A percentile compares a stretch with the other conserved stretches of the same genome.
These are phyloP conservation scores for Amiota minor DNA, from an alignment of 2,888 invertebrate genomes.

Conservation along the genomic window DNA sequence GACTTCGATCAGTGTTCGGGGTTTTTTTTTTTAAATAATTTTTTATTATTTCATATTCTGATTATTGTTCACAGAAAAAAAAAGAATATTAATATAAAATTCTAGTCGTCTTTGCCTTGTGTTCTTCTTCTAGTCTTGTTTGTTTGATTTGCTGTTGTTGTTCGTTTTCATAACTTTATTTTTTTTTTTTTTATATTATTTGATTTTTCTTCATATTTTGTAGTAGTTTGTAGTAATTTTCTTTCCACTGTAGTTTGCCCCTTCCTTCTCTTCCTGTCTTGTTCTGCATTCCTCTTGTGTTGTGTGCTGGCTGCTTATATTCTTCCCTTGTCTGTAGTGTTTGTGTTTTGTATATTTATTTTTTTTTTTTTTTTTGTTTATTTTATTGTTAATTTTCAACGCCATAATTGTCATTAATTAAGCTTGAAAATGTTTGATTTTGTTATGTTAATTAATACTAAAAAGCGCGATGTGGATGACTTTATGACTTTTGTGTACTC, in stretches of 20 bases:
- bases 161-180: background rate
- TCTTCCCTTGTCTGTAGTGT: constrained; percentile 36
- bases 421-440: constrained; percentile 58
- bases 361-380: constrained; percentile 2
- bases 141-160: background rate
- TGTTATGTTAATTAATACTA: constrained; percentile 54
- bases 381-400: constrained; percentile 31
- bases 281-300: background rate
- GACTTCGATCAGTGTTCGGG: constrained; percentile 54
- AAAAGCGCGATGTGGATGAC: constrained; percentile 32
- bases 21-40: no score
- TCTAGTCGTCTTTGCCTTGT: background rate
- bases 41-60: constrained; percentile 17
- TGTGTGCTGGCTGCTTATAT: background rate
- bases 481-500: background rate
- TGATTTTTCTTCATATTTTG: constrained; percentile 7
- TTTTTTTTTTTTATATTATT: no score
- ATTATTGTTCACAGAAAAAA: constrained; percentile 38
- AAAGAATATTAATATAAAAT: background rate
- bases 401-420: constrained; percentile 60
- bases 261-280: background rate
- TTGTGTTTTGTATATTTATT: background rate
- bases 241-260: no score
- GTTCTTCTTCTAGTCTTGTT: constrained; percentile 1
- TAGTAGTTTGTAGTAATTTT: background rate